These are phyloP conservation scores for Penaeus chinensis DNA, from an alignment of 1,140 invertebrate genomes.

Conservation along the genomic window DNA sequence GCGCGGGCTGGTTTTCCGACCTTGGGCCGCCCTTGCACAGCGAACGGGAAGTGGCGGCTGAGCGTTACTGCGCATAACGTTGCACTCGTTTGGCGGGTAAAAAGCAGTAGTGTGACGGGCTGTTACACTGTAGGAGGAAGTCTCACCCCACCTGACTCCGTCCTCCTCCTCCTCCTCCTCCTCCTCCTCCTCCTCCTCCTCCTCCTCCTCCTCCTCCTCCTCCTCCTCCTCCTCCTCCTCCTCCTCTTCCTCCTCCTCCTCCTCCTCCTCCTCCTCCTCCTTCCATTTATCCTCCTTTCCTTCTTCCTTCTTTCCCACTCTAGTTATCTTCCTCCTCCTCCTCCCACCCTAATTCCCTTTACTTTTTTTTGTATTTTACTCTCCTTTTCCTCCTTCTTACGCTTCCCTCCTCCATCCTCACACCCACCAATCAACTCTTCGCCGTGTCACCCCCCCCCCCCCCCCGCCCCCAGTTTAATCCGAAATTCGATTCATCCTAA, in stretches of 20 bases:
- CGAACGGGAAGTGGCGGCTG: conserved; percentile 44
- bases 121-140: conserved; percentile 48
- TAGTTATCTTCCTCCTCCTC: too few species aligned
- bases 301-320: too few species aligned
- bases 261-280: too few species aligned
- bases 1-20: not conserved
- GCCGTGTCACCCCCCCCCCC: not conserved
- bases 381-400: too few species aligned
- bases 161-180: not conserved
- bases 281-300: too few species aligned
- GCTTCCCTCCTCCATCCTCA: not conserved
- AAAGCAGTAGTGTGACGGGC: conserved; percentile 41
- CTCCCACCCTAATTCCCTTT: too few species aligned
- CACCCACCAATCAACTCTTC: not conserved
- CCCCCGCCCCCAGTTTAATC: not conserved
- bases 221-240: not conserved
- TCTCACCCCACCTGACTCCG: conserved; percentile 15
- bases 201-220: not conserved
- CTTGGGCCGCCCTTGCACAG: not conserved
- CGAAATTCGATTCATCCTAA: not conserved
- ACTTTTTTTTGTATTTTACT: too few species aligned
- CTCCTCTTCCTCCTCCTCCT: not conserved
- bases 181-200: not conserved
- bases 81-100: conserved; percentile 27
- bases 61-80: not conserved